A percentile compares a stretch with the other conserved stretches of the same genome.
Conservation (phyloP, 2,797 vertebrate genomes). For the Clarias pachynema region DNA sequence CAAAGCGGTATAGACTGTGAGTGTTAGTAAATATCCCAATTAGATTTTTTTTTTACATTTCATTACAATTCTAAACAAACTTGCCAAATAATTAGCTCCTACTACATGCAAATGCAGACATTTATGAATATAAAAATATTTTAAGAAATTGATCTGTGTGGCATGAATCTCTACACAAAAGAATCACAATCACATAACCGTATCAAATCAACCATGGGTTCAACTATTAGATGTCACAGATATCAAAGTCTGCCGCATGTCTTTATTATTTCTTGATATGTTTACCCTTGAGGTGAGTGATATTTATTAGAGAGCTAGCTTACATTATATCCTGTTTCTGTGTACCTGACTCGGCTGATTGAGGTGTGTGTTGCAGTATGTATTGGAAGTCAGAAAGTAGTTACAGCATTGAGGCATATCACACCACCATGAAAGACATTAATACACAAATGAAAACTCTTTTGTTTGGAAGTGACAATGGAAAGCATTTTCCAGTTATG, state of each 20-base stretch:
- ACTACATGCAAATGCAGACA: too few relatives aligned
- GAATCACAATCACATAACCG: too few relatives aligned
- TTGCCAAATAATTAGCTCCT: too few relatives aligned
- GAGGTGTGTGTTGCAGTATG: background rate
- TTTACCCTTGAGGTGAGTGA: background rate
- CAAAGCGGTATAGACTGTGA: too few relatives aligned
- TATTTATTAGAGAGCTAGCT: background rate
- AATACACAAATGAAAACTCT: background rate
- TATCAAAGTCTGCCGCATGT: background rate
- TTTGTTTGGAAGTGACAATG: conserved; percentile 10
- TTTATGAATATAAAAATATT: too few relatives aligned
- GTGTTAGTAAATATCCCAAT: too few relatives aligned
- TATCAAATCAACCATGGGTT: too few relatives aligned
- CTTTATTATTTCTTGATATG: background rate
- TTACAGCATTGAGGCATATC: background rate
- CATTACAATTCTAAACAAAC: too few relatives aligned
- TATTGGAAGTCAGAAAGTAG: background rate
- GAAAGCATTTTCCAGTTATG: background rate
- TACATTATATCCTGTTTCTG: background rate
- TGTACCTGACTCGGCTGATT: too few relatives aligned
- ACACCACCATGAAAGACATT: background rate
- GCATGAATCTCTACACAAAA: too few relatives aligned
- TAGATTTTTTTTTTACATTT: too few relatives aligned
- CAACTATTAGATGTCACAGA: background rate
- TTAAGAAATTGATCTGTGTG: too few relatives aligned